Conservation (phyloP, 2,888 invertebrate genomes). For the Oligia latruncula region DNA sequence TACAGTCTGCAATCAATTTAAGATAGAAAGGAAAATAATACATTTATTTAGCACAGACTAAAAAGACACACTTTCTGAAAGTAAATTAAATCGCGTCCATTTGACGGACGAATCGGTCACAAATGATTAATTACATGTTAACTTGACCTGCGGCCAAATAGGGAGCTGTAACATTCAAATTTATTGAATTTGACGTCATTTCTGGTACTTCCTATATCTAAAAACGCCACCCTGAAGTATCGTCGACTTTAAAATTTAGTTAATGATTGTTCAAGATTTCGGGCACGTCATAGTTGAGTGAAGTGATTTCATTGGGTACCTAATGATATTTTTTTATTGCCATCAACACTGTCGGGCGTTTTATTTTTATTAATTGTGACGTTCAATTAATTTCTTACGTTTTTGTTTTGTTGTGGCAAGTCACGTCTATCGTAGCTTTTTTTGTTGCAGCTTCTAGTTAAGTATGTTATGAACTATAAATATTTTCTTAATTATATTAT, state of each 20-base stretch:
- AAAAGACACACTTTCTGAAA: too few relatives aligned
- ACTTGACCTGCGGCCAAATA: not conserved
- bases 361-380: slow-evolving; percentile 37
- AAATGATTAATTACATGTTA: not conserved
- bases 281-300: slow-evolving; percentile 36
- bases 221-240: not conserved
- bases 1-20: not conserved
- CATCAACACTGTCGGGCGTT: slow-evolving; percentile 7
- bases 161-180: not conserved
- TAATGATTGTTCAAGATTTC: slow-evolving; percentile 33
- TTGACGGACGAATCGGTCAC: not conserved
- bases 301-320: slow-evolving; percentile 39
- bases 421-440: slow-evolving; percentile 4
- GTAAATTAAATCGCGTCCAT: not conserved
- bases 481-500: not conserved
- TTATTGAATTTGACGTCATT: not conserved
- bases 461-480: not conserved
- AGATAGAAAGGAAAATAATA: too few relatives aligned
- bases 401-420: slow-evolving; percentile 27
- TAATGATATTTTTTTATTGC: slow-evolving; percentile 53
- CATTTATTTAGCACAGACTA: too few relatives aligned
- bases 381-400: slow-evolving; percentile 28
- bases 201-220: not conserved
- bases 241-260: slow-evolving; percentile 9
- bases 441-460: not conserved